Base-by-base conservation (phyloP, 2,113 vertebrate species). In the Tragelaphus buxtoni region DNA sequence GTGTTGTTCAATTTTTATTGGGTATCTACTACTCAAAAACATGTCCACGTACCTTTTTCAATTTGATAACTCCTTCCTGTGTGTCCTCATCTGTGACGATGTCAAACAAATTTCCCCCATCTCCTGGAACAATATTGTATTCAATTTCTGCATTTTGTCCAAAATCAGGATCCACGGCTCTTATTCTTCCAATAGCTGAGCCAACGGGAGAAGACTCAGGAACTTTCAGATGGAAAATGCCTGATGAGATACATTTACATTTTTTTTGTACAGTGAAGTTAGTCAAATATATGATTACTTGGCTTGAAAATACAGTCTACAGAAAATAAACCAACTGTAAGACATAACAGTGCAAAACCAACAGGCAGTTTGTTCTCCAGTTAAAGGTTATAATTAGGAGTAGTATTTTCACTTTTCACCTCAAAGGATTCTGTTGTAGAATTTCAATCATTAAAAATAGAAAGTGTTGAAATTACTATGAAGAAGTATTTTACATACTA, bases 81-180 rank as follows among this genome's bases (percentile, higher is more conserved):
- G 99, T 99, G 65, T 99, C 99, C 77, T 99, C 99, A 90, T 99
- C 99, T 97, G 99, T 99, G 55, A 99, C 97, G 89, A 99, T 99
- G 93, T 99, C 99, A 98, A 99, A 99, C 97, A 99, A 99, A 97
- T 99, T 99, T 20, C 99, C 99, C 47, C 99, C 99, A 85, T 99
- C 99, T 42, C 99, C 99, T 53, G 99, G 99, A 90, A 99, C 99
- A 42, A 99, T 99, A 96, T 98, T 99, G 97, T 99, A 99, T 91
- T 99, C 99, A 47, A 99, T 99, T 98, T 99, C 99, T 1, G 99
- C 99, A 85, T 99, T 99, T 94, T 98, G 99, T 86, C 99, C 99
- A 91, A 99, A 99, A 98, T 99, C 99, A 88, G 99, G 98, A 93
- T 99, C 99, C 49, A 99, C 99, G 55, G 99, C 99, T 98, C 99